Percentiles rank a stretch among this genome's conserved stretches.
Evolutionary conservation across 2,888 invertebrate genomes (phyloP).

Genomic region (Drosophila mulleri): DNA sequence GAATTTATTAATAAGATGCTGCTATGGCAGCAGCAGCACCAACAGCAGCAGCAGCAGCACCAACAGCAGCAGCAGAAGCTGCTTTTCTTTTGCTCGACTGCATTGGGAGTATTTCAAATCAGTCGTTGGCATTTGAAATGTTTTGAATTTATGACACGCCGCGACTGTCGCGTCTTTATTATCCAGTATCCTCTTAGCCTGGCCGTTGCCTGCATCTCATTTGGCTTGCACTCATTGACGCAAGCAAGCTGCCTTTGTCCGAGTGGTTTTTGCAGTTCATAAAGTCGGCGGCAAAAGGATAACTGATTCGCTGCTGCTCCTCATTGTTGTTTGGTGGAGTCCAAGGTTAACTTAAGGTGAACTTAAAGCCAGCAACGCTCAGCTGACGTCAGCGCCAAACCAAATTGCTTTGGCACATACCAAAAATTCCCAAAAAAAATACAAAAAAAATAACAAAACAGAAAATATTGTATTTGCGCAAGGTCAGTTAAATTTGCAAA

Average conservation of each 20-base stretch:
- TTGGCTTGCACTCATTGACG: conserved; percentile 38
- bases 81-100: conserved; percentile 50
- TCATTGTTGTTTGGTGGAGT: neutral
- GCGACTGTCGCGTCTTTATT: conserved; percentile 67
- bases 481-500: conserved; percentile 70
- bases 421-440: conserved; percentile 1
- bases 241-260: conserved; percentile 58
- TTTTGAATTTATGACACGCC: conserved; percentile 72
- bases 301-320: conserved; percentile 27
- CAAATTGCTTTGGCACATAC: conserved; percentile 17
- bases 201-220: conserved; percentile 34
- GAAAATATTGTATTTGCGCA: conserved; percentile 51
- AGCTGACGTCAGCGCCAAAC: conserved; percentile 31
- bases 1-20: conserved; percentile 37
- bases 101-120: conserved; percentile 66
- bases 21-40: conserved; percentile 9
- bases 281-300: conserved; percentile 53
- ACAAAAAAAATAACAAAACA: conserved; percentile 13
- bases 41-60: neutral
- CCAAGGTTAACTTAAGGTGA: conserved; percentile 73
- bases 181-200: conserved; percentile 23
- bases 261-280: conserved; percentile 23
- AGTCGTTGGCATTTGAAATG: conserved; percentile 62
- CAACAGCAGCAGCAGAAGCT: neutral
- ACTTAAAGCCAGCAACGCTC: conserved; percentile 46